phyloP scores from a whole-genome alignment of 2,797 vertebrate species.

The Orestias chungarensis region DNA sequence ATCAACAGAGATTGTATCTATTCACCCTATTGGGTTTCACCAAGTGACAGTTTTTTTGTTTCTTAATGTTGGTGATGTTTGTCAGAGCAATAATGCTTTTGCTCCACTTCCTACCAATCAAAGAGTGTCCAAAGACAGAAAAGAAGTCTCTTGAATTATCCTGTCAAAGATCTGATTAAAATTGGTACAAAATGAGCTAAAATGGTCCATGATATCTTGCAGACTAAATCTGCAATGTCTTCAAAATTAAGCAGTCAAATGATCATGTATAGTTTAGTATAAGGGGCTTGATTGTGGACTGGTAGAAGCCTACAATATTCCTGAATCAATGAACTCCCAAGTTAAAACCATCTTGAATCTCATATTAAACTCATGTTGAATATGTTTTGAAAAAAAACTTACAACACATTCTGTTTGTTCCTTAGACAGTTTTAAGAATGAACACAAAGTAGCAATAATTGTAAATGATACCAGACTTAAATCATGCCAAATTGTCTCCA shows the following conservation, averaged over 20 bases:
- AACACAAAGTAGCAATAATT: conserved; percentile 5
- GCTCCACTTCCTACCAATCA: neutral
- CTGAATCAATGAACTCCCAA: too few species aligned
- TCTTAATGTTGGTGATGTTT: neutral
- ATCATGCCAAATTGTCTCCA: conserved; percentile 4
- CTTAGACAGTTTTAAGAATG: neutral
- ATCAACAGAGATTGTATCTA: neutral
- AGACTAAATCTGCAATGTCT: neutral
- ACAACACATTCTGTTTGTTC: neutral
- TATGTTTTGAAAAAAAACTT: neutral
- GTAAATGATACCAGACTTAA: conserved; percentile 11
- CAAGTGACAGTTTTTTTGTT: neutral
- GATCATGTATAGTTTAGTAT: neutral
- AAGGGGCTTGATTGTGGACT: neutral
- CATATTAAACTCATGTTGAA: too few species aligned
- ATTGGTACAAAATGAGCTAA: neutral
- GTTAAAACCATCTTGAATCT: too few species aligned
- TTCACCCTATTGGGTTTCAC: neutral
- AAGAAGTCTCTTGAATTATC: neutral
- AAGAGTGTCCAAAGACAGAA: neutral
- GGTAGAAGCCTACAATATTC: too few species aligned
- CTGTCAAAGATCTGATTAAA: neutral
- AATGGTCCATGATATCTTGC: neutral
- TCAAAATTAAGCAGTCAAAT: neutral
- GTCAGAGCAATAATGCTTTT: neutral